Percentiles rank a stretch among this genome's conserved stretches.
Conservation (phyloP, 2,888 invertebrate species). For the Troilus luridus region DNA sequence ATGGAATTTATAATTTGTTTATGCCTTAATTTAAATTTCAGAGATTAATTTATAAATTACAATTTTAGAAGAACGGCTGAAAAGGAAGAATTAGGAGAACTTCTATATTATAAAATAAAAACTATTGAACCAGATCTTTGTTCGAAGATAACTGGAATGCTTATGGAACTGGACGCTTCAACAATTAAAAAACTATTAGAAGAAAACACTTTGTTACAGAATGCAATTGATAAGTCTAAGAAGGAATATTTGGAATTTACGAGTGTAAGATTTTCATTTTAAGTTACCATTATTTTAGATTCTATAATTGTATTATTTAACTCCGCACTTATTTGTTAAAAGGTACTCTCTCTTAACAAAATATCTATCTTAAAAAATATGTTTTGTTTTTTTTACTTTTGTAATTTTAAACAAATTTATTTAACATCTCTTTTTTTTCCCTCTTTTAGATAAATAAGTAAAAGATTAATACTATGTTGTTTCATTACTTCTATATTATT, state of each 20-base stretch:
- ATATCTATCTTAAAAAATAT: too few relatives aligned
- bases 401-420: too few relatives aligned
- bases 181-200: constrained; percentile 63
- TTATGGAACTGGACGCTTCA: constrained; percentile 63
- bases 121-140: constrained; percentile 63
- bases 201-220: constrained; percentile 60
- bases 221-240: constrained; percentile 64
- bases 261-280: constrained; percentile 60
- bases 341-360: too few relatives aligned
- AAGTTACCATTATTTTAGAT: neutral
- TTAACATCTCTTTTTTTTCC: too few relatives aligned
- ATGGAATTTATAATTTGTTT: neutral
- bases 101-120: constrained; percentile 62
- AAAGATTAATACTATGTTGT: too few relatives aligned
- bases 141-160: constrained; percentile 65
- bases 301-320: too few relatives aligned
- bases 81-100: constrained; percentile 64
- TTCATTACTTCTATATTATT: too few relatives aligned
- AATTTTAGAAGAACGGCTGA: constrained; percentile 57
- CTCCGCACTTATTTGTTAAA: too few relatives aligned
- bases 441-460: too few relatives aligned
- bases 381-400: too few relatives aligned
- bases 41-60: neutral
- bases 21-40: neutral
- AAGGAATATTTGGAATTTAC: constrained; percentile 63